phyloP scores from a whole-genome alignment of 2,888 invertebrate species.

The Trachelus troglodyta region DNA sequence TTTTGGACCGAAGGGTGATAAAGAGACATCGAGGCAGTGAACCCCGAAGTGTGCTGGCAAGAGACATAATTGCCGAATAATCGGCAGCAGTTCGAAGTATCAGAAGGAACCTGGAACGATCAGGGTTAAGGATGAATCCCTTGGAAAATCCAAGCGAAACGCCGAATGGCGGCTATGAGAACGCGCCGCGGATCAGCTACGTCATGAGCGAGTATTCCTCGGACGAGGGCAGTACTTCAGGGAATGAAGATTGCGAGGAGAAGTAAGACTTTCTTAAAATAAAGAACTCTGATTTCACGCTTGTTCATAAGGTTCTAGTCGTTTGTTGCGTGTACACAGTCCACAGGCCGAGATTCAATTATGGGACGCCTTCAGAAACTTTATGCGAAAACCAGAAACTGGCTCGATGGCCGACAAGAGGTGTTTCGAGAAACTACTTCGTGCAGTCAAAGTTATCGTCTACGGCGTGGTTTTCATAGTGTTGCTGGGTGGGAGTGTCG shows the following conservation, averaged over 20 bases:
- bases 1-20: too few species aligned
- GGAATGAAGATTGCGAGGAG: slow-evolving; percentile 1
- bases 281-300: not conserved
- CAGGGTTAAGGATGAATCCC: too few species aligned
- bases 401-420: slow-evolving; percentile 76
- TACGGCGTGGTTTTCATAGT: slow-evolving; percentile 76
- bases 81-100: too few species aligned
- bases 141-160: too few species aligned
- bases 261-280: not conserved
- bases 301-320: not conserved
- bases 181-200: not conserved
- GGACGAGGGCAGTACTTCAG: not conserved
- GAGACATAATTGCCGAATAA: too few species aligned
- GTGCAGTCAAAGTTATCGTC: slow-evolving; percentile 75
- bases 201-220: not conserved
- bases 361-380: slow-evolving; percentile 86
- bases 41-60: too few species aligned
- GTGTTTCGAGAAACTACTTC: slow-evolving; percentile 74
- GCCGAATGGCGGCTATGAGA: not conserved
- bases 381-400: slow-evolving; percentile 75
- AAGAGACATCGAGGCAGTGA: too few species aligned
- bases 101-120: too few species aligned
- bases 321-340: slow-evolving; percentile 28
- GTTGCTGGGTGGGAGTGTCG: slow-evolving; percentile 75
- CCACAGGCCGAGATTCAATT: slow-evolving; percentile 67